These are phyloP conservation scores for Drosophila mimica DNA, from an alignment of 2,888 invertebrate species.

Conservation along the genomic window DNA sequence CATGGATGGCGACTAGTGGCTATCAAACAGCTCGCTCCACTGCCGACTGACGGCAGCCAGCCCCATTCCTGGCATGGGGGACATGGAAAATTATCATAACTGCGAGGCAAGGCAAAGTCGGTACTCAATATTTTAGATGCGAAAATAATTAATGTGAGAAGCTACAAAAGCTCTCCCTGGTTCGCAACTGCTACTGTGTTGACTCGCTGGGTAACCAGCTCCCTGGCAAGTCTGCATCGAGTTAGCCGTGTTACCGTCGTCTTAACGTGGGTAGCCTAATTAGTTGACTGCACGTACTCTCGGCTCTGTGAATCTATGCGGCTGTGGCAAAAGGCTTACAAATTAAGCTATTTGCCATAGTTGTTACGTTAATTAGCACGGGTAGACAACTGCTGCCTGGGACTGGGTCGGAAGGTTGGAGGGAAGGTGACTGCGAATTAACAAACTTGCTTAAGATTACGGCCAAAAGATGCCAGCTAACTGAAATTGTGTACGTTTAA, in stretches of 20 bases:
- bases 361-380: slow-evolving; percentile 61
- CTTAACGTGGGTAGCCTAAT: slow-evolving; percentile 60
- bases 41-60: neutral
- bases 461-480: neutral
- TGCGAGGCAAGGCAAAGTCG: slow-evolving; percentile 33
- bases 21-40: slow-evolving; percentile 27
- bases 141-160: slow-evolving; percentile 80
- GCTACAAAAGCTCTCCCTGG: slow-evolving; percentile 26
- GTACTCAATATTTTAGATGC: slow-evolving; percentile 73
- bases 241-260: slow-evolving; percentile 40
- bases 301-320: slow-evolving; percentile 8
- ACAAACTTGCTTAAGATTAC: neutral
- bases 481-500: neutral
- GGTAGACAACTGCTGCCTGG: slow-evolving; percentile 8
- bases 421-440: neutral
- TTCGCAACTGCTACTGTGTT: neutral
- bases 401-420: too few relatives aligned
- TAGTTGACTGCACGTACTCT: slow-evolving; percentile 67
- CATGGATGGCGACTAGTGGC: slow-evolving; percentile 9
- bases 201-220: slow-evolving; percentile 1
- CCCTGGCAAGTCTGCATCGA: neutral
- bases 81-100: slow-evolving; percentile 70
- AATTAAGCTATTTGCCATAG: slow-evolving; percentile 72
- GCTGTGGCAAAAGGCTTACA: slow-evolving; percentile 57
- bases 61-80: neutral